These are phyloP conservation scores for Onychorhynchus coronatus DNA, from an alignment of 2,113 vertebrate species.

Conservation along the genomic window DNA sequence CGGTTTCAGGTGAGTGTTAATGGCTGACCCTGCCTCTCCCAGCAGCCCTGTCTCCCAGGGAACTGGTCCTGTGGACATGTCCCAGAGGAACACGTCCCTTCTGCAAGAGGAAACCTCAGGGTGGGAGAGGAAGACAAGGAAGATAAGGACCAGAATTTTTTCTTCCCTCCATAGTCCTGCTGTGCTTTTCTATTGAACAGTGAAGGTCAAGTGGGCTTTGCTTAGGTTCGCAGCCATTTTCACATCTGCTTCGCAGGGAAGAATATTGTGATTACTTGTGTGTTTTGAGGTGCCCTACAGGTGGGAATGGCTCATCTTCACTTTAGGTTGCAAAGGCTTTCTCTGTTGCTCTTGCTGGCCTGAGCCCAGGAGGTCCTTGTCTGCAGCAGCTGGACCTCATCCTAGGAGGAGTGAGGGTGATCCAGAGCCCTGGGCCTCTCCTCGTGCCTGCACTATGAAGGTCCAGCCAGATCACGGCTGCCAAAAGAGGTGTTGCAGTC, in stretches of 20 bases:
- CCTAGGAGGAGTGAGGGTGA: neutral
- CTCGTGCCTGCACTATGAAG: neutral
- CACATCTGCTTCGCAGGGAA: neutral
- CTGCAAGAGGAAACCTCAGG: too few relatives aligned
- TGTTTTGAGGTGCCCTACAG: neutral
- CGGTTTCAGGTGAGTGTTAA: neutral
- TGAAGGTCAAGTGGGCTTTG: neutral
- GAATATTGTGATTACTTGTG: neutral
- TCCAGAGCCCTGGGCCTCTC: neutral
- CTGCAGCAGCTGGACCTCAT: neutral
- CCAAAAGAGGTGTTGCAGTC: neutral
- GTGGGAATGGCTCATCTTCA: fast-evolving
- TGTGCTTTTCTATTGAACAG: neutral
- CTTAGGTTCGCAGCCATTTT: neutral
- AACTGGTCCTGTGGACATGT: too few relatives aligned
- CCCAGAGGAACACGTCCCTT: too few relatives aligned
- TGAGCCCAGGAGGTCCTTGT: neutral
- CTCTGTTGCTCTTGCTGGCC: neutral
- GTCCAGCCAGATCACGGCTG: neutral
- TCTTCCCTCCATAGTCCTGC: neutral
- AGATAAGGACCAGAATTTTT: neutral
- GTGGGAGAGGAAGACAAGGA: too few relatives aligned
- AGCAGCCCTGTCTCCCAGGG: too few relatives aligned
- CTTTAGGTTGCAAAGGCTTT: neutral
- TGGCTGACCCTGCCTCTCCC: too few relatives aligned